Percentiles rank a stretch among this genome's conserved stretches.
Evolutionary conservation across 2,113 vertebrate genomes (phyloP).

Genomic region (Chloropsis cyanopogon): DNA sequence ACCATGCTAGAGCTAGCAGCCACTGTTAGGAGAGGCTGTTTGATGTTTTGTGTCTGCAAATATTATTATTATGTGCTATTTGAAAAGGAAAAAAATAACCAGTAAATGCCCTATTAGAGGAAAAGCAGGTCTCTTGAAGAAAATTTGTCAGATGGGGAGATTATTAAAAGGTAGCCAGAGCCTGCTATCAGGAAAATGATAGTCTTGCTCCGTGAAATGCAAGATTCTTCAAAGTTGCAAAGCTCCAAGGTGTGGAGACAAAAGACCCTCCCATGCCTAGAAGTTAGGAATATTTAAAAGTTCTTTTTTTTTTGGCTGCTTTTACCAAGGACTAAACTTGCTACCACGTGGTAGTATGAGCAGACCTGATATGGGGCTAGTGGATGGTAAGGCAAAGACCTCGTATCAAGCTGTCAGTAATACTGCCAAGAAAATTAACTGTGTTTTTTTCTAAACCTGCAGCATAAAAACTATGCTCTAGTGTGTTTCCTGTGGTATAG

Average conservation of each 20-base stretch:
- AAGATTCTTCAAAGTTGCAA: neutral
- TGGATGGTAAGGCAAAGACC: neutral
- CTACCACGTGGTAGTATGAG: neutral
- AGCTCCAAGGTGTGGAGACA: neutral
- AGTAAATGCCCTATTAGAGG: slow-evolving; percentile 44
- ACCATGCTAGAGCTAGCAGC: slow-evolving; percentile 5
- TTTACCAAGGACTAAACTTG: neutral
- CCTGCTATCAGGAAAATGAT: slow-evolving; percentile 25
- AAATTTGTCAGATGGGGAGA: slow-evolving; percentile 16
- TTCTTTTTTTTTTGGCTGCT: neutral
- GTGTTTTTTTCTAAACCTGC: neutral
- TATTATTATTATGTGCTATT: slow-evolving; percentile 60
- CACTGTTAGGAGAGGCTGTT: slow-evolving; percentile 18
- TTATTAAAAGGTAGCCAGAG: slow-evolving; percentile 45
- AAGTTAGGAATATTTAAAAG: neutral
- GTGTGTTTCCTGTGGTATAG: neutral
- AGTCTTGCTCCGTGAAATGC: neutral
- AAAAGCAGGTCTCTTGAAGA: slow-evolving; percentile 32
- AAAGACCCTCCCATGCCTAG: neutral
- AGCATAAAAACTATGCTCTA: neutral
- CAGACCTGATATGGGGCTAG: neutral
- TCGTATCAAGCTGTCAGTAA: neutral
- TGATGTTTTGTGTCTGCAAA: slow-evolving; percentile 58
- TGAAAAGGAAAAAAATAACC: slow-evolving; percentile 37
- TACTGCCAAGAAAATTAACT: neutral